These are phyloP conservation scores for Adrianichthys oophorus DNA, from an alignment of 2,797 vertebrate species.

Conservation along the genomic window DNA sequence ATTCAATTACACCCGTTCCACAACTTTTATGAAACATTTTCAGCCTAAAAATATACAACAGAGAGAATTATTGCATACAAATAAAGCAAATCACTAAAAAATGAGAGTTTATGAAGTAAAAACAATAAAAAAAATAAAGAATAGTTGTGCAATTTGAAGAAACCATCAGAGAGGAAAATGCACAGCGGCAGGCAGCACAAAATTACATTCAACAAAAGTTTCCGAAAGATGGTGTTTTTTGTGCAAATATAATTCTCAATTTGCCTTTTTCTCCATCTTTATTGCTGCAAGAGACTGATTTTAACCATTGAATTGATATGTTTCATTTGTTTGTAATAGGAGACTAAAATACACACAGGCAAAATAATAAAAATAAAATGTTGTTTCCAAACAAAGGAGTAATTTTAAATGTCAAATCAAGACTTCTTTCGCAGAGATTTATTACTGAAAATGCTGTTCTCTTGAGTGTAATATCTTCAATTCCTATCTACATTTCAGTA, in stretches of 20 bases:
- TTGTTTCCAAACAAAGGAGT: too few relatives aligned
- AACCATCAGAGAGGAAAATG: constrained; percentile 15
- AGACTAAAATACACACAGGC: too few relatives aligned
- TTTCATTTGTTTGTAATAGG: too few relatives aligned
- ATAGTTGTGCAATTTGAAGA: constrained; percentile 13
- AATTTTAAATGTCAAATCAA: too few relatives aligned
- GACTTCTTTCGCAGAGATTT: too few relatives aligned
- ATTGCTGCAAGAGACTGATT: not conserved
- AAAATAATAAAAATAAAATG: too few relatives aligned
- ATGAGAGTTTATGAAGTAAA: constrained; percentile 23
- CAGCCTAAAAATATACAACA: constrained; percentile 4
- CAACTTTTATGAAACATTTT: not conserved
- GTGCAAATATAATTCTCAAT: not conserved
- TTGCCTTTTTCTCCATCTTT: not conserved
- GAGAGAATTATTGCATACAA: constrained; percentile 14
- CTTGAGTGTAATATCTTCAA: too few relatives aligned
- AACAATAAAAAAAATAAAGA: not conserved
- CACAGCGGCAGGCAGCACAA: constrained; percentile 17
- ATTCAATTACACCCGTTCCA: too few relatives aligned
- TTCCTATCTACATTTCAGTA: too few relatives aligned
- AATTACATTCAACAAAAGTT: not conserved
- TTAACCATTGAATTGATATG: too few relatives aligned
- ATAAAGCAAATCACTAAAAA: constrained; percentile 27
- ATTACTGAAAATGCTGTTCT: too few relatives aligned
- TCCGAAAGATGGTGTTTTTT: not conserved